Base-by-base conservation (phyloP, 2,113 vertebrate genomes). In the Poecilia latipinna region DNA sequence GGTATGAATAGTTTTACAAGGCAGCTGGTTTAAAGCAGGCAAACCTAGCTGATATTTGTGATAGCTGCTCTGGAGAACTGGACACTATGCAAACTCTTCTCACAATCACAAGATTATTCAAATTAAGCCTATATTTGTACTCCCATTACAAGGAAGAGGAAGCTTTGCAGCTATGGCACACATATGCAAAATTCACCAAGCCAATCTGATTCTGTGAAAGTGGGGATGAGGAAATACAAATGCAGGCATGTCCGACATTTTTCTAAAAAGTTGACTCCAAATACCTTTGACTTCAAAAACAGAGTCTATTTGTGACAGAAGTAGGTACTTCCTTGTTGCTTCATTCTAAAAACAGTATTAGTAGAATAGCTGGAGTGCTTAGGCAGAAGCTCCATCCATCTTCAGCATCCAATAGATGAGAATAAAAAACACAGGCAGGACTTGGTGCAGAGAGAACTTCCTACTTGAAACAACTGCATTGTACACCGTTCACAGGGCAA, bases 171-270 rank as follows among this genome's bases (percentile, higher is more conserved):
- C 26, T 22, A 31, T 24, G 37, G 68, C 15, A 33, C 3, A 2
- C 19, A 57, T 12, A 80, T 68, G 70, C 75, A 83, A 84, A 86
- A 17, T 69, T 1, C n/a, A 39, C 17, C 8, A 15, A 44, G 48
- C 33, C 33, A 74, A 78, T 84, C 64, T 35, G 68, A 85, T 74
- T 72, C 61, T 63, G 64, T 35, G 65, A 76, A 87, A 85, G 66
- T 85, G 78, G 81, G 89, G 83, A 74, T 74, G 0, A 68, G 77
- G 67, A 75, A 69, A 72, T 63, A 28, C 17, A 51, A 72, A 82
- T 24, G 6, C 22, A 68, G 26, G 12, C 26, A 69, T 31, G 37
- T 69, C 15, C 0, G 5, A 48, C 7, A 3, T 0, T 57, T 3
- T 57, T 57, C 24, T 24, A n/a, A n/a, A n/a, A 24, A 0, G 7